These are phyloP conservation scores for Thalpophila matura DNA, from an alignment of 2,888 invertebrate species.

Conservation along the genomic window DNA sequence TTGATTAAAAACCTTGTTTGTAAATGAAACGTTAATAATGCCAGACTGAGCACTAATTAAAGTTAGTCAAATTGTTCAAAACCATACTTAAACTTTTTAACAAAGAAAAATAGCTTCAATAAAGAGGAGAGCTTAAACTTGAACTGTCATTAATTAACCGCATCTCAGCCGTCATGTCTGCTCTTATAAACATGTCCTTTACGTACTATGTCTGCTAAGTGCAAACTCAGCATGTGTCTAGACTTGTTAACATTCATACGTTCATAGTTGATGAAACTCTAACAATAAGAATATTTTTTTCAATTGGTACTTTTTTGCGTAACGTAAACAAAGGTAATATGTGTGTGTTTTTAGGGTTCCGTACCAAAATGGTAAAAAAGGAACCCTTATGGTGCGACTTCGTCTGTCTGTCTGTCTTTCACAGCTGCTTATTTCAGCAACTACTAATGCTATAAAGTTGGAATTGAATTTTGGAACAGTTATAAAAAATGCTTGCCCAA, in stretches of 20 bases:
- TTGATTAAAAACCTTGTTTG: not conserved
- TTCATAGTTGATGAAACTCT: slow-evolving; percentile 2
- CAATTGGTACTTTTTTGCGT: not conserved
- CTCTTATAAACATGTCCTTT: slow-evolving; percentile 21
- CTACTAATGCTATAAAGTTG: too few relatives aligned
- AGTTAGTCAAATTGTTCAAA: slow-evolving; percentile 10
- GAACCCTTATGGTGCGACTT: too few relatives aligned
- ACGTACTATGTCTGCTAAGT: slow-evolving; percentile 15
- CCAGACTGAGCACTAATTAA: not conserved
- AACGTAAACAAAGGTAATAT: too few relatives aligned
- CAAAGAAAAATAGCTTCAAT: slow-evolving; percentile 21
- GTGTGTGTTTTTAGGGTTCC: not conserved
- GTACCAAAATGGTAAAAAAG: too few relatives aligned
- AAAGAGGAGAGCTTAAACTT: slow-evolving; percentile 23
- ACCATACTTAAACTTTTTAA: not conserved
- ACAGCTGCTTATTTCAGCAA: too few relatives aligned
- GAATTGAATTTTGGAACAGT: too few relatives aligned
- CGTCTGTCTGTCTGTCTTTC: too few relatives aligned
- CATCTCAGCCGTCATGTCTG: slow-evolving; percentile 20
- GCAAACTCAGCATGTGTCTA: slow-evolving; percentile 7
- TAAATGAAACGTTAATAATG: not conserved
- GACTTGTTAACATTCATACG: slow-evolving; percentile 31
- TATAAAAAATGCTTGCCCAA: too few relatives aligned
- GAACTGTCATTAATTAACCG: slow-evolving; percentile 42
- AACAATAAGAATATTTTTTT: not conserved